Evolutionary conservation across 2,113 vertebrate genomes (phyloP).

Genomic region (Petromus typicus): DNA sequence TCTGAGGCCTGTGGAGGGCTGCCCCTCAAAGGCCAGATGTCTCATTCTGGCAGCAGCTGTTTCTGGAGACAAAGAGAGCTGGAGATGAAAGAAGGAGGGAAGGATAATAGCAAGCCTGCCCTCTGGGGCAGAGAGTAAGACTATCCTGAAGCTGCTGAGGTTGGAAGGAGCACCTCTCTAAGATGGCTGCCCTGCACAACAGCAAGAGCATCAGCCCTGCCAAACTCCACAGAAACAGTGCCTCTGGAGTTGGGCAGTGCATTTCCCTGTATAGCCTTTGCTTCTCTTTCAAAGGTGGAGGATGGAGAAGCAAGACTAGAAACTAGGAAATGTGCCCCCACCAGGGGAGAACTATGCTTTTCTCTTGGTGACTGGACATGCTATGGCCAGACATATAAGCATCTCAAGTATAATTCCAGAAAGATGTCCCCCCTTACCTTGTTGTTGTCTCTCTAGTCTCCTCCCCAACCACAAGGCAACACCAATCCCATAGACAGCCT

Average conservation of each 20-base stretch:
- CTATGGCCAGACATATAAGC: not conserved
- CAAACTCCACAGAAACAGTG: not conserved
- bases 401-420: not conserved
- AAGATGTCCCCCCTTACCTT: not conserved
- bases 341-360: not conserved
- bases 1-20: not conserved
- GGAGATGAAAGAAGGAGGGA: no score
- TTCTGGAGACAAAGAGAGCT: not conserved
- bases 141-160: not conserved
- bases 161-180: not conserved
- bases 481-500: not conserved
- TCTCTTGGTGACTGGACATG: not conserved
- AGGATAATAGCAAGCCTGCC: not conserved
- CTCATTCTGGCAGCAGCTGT: not conserved
- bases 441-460: not conserved
- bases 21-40: not conserved
- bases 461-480: not conserved
- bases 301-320: not conserved
- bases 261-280: no score
- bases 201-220: not conserved
- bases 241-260: not conserved
- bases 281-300: not conserved
- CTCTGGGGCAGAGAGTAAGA: not conserved
- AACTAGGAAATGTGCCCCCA: accelerated
- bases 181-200: not conserved